phyloP scores from a whole-genome alignment of 2,797 vertebrate genomes.

The Artibeus lituratus region DNA sequence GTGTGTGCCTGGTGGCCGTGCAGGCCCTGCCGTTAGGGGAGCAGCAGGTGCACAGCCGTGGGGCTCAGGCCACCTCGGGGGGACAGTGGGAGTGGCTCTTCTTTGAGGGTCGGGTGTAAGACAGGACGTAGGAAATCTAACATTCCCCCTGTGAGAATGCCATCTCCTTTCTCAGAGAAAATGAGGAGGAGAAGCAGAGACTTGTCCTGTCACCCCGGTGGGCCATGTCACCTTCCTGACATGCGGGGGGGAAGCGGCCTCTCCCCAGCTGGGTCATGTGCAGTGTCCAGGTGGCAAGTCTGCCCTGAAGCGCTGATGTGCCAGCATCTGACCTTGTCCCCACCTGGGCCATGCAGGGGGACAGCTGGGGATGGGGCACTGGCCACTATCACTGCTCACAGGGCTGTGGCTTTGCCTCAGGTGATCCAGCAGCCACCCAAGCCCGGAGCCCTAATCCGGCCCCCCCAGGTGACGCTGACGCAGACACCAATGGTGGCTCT shows the following conservation, averaged over 20 bases:
- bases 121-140: background rate
- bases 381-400: background rate
- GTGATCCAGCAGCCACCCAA: constrained; percentile 92
- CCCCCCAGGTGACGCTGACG: constrained; percentile 92
- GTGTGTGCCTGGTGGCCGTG: fast-evolving
- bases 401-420: constrained; percentile 73
- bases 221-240: fast-evolving
- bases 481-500: constrained; percentile 93
- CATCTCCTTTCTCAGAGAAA: background rate
- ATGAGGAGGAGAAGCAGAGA: background rate
- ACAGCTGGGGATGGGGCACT: background rate
- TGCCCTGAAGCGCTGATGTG: fast-evolving
- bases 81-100: background rate
- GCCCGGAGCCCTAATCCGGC: constrained; percentile 90
- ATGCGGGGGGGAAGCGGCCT: fast-evolving
- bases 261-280: fast-evolving
- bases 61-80: fast-evolving
- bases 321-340: background rate
- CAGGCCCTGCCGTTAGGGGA: background rate
- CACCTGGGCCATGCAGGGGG: background rate
- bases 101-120: background rate
- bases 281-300: too few relatives aligned
- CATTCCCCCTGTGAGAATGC: fast-evolving
- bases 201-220: background rate
- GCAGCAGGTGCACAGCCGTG: background rate